These are phyloP conservation scores for Syngnathus rostellatus DNA, from an alignment of 2,797 vertebrate genomes.

Conservation along the genomic window DNA sequence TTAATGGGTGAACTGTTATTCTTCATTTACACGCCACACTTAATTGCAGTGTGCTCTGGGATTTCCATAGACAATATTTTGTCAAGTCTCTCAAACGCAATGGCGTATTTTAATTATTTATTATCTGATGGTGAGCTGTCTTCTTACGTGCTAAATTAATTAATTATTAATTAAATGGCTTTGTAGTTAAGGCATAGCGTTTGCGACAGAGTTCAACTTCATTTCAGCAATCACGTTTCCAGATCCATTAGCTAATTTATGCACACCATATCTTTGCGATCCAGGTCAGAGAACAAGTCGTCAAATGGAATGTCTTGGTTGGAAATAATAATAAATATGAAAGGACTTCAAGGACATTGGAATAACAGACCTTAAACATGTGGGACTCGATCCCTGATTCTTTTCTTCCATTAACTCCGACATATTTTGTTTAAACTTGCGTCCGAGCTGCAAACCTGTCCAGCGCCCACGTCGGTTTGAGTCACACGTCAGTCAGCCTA, in stretches of 20 bases:
- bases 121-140: background rate
- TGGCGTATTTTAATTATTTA: background rate
- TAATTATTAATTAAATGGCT: background rate
- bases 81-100: background rate
- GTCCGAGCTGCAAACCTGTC: slow-evolving; percentile 38
- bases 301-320: background rate
- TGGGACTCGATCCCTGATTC: slow-evolving; percentile 47
- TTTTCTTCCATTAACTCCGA: slow-evolving; percentile 58
- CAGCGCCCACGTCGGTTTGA: slow-evolving; percentile 37
- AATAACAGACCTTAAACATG: slow-evolving; percentile 43
- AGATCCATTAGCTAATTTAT: background rate
- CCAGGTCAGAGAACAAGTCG: background rate
- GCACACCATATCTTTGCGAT: background rate
- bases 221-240: background rate
- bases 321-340: slow-evolving; percentile 6
- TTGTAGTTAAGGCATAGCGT: background rate
- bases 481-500: slow-evolving; percentile 61
- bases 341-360: slow-evolving; percentile 37
- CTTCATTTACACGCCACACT: too few species aligned
- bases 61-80: background rate
- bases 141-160: background rate
- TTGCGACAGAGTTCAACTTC: background rate
- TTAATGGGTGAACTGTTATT: too few species aligned
- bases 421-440: slow-evolving; percentile 53
- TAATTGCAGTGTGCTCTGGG: too few species aligned